phyloP scores from a whole-genome alignment of 2,113 vertebrate genomes.

The Zosterops lateralis region DNA sequence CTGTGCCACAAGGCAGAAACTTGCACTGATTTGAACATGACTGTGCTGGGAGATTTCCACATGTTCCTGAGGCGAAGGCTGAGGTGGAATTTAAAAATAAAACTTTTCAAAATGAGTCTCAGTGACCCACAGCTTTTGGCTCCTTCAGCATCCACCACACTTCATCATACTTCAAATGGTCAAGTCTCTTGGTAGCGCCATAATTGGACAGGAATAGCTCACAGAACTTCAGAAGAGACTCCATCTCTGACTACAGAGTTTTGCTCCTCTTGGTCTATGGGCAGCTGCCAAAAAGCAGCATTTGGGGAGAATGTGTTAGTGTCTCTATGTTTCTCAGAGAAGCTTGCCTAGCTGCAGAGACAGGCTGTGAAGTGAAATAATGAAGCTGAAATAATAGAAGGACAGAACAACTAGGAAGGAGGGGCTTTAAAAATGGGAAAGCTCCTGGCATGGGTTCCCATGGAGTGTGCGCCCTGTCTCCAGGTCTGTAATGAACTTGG shows the following conservation, averaged over 20 bases:
- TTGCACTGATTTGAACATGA: not conserved
- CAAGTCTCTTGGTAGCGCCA: constrained; percentile 5
- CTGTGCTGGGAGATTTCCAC: constrained; percentile 15
- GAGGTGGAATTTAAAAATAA: constrained; percentile 31
- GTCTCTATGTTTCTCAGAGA: not conserved
- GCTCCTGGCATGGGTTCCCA: not conserved
- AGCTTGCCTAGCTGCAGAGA: not conserved
- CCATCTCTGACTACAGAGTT: not conserved
- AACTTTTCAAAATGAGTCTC: not conserved
- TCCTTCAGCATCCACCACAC: not conserved
- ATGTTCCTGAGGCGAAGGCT: not conserved
- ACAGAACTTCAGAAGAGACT: not conserved
- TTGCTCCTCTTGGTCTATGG: not conserved
- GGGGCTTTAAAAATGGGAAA: not conserved
- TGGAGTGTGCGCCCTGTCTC: not conserved
- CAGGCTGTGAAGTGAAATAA: not conserved
- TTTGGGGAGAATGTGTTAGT: not conserved
- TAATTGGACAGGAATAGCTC: not conserved
- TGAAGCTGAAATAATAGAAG: not conserved
- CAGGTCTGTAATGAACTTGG: not conserved
- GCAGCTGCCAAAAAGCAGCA: constrained; percentile 11
- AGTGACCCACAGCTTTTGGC: constrained; percentile 4
- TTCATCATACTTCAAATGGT: constrained; percentile 34
- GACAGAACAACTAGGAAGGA: not conserved
- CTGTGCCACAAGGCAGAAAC: not conserved